phyloP scores from a whole-genome alignment of 2,888 invertebrate species.

The Hetaerina titia region DNA sequence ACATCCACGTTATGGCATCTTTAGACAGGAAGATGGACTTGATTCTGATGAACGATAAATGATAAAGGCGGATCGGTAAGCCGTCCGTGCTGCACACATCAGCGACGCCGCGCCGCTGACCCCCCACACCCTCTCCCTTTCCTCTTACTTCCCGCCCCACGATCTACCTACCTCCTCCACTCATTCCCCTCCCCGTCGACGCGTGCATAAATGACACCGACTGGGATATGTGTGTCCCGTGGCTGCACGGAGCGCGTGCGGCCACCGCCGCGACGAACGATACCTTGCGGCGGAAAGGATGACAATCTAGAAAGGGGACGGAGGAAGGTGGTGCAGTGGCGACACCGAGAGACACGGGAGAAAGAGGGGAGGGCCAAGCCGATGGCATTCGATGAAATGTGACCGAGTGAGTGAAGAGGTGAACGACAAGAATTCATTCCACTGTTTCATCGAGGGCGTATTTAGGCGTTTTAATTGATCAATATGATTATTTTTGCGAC shows the following conservation, averaged over 20 bases:
- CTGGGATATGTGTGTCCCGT: background rate
- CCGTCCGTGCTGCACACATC: background rate
- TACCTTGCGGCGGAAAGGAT: background rate
- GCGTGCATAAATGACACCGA: constrained; percentile 7
- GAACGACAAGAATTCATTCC: background rate
- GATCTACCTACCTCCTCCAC: too few relatives aligned
- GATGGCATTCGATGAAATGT: background rate
- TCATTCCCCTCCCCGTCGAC: background rate
- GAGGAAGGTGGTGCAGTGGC: background rate
- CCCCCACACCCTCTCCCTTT: too few relatives aligned
- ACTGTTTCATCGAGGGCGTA: background rate
- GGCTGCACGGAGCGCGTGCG: too few relatives aligned
- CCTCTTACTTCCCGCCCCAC: too few relatives aligned
- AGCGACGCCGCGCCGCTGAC: background rate
- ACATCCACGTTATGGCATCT: constrained; percentile 56
- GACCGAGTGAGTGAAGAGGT: background rate
- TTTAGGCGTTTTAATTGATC: background rate
- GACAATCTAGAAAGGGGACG: background rate
- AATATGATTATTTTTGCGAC: too few relatives aligned
- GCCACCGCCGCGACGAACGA: background rate
- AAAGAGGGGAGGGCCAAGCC: background rate
- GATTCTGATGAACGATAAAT: constrained; percentile 55
- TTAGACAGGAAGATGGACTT: constrained; percentile 53
- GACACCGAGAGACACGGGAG: background rate
- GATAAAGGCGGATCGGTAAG: constrained; percentile 41